Evolutionary conservation across 1,140 invertebrate species (phyloP).

Genomic region (Drosophila busckii): DNA sequence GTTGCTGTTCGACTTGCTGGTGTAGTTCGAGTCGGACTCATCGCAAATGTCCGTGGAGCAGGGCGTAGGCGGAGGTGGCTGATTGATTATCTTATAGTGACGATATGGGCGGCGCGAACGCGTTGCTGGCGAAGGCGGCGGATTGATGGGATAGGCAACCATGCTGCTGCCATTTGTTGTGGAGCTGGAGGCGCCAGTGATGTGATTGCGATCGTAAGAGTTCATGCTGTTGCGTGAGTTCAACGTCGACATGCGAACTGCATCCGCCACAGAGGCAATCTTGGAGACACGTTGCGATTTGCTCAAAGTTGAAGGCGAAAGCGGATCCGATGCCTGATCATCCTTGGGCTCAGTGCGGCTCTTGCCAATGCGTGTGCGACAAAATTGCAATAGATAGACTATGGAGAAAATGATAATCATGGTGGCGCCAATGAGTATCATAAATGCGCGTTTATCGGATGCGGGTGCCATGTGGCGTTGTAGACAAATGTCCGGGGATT

Average conservation of each 20-base stretch:
- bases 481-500: conserved; percentile 82
- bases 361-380: conserved; percentile 80
- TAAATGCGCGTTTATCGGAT: conserved; percentile 80
- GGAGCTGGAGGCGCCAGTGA: conserved; percentile 90
- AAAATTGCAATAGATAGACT: conserved; percentile 79
- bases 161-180: conserved; percentile 82
- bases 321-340: conserved; percentile 82
- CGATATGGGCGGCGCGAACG: conserved; percentile 87
- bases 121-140: conserved; percentile 93
- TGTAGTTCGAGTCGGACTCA: conserved; percentile 88
- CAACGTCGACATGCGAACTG: conserved; percentile 84
- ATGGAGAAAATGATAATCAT: conserved; percentile 80
- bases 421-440: conserved; percentile 78
- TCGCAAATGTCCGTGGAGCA: conserved; percentile 96
- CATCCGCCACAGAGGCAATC: conserved; percentile 80
- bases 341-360: conserved; percentile 79
- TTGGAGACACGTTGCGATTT: conserved; percentile 80
- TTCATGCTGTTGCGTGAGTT: conserved; percentile 82
- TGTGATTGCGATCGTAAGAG: conserved; percentile 88
- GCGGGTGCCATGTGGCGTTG: conserved; percentile 71
- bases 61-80: conserved; percentile 94
- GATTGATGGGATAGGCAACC: conserved; percentile 83
- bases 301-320: conserved; percentile 80
- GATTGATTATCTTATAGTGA: conserved; percentile 88
- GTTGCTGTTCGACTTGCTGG: conserved; percentile 77